Evolutionary conservation across 2,113 vertebrate species (phyloP).

Genomic region (Polyodon spathula): DNA sequence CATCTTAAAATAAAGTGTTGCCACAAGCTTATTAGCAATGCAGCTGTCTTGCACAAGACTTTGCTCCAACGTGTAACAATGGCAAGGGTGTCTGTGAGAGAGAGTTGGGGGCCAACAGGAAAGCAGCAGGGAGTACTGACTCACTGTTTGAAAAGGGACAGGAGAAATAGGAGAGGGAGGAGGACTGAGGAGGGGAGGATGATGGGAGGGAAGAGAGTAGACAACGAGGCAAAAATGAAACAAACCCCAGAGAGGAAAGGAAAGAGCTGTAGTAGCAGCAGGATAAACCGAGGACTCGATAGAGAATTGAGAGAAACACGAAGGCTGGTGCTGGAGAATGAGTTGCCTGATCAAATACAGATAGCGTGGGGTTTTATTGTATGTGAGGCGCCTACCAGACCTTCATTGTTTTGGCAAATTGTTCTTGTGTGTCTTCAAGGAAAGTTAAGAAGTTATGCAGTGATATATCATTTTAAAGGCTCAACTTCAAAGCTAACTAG

Average conservation of each 20-base stretch:
- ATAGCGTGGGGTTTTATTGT: too few species aligned
- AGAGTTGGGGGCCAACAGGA: background rate
- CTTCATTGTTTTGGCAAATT: too few species aligned
- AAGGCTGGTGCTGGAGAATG: background rate
- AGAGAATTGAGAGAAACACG: background rate
- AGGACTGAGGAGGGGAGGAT: background rate
- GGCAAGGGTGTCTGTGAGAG: background rate
- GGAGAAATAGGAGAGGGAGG: background rate
- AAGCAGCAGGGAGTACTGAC: background rate
- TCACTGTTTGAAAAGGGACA: background rate
- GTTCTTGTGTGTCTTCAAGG: too few species aligned
- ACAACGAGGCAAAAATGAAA: background rate
- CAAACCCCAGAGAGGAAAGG: background rate
- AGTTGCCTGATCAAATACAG: too few species aligned
- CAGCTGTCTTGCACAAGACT: background rate
- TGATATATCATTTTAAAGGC: too few species aligned
- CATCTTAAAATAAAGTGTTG: too few species aligned
- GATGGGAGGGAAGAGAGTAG: background rate
- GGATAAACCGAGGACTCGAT: background rate
- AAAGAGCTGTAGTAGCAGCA: background rate
- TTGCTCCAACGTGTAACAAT: background rate
- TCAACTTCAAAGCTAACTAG: too few species aligned
- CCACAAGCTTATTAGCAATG: too few species aligned
- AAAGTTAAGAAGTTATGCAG: too few species aligned
- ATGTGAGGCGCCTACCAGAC: too few species aligned